A percentile compares a stretch with the other conserved stretches of the same genome.
Evolutionary conservation across 2,888 invertebrate species (phyloP).

Genomic region (Drosophila parthenogenetica): DNA sequence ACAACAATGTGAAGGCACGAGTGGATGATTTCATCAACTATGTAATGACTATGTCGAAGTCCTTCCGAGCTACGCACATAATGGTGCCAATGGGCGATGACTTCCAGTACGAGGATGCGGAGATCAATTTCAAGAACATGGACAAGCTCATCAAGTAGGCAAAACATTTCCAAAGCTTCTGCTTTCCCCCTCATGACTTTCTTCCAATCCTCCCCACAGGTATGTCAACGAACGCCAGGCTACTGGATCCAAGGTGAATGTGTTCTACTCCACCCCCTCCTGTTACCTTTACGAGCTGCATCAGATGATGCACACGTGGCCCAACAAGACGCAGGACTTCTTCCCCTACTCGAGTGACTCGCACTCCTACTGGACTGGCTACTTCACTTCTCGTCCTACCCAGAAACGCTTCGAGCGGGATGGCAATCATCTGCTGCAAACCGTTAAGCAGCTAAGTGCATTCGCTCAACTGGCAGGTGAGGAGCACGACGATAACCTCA

Average conservation of each 20-base stretch:
- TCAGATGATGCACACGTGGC: conserved; percentile 86
- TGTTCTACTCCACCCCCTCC: conserved; percentile 94
- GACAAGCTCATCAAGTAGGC: conserved; percentile 94
- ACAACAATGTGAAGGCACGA: conserved; percentile 92
- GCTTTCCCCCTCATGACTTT: neutral
- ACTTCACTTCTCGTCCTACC: conserved; percentile 93
- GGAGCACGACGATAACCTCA: conserved; percentile 55
- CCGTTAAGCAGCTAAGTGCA: conserved; percentile 91
- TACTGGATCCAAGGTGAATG: conserved; percentile 89
- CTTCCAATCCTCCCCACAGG: conserved; percentile 47
- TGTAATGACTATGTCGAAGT: conserved; percentile 86
- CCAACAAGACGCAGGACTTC: conserved; percentile 93
- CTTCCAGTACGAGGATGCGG: conserved; percentile 92
- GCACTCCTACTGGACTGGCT: conserved; percentile 97
- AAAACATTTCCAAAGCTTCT: neutral
- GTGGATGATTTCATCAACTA: conserved; percentile 88
- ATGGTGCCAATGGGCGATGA: conserved; percentile 97
- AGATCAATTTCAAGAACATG: conserved; percentile 92
- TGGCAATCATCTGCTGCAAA: conserved; percentile 91
- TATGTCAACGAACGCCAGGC: conserved; percentile 81
- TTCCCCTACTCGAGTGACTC: conserved; percentile 95
- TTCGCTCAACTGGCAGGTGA: conserved; percentile 85
- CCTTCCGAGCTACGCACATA: conserved; percentile 90
- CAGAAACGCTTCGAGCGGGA: conserved; percentile 91
- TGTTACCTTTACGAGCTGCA: conserved; percentile 92